Evolutionary conservation across 2,888 invertebrate species (phyloP).

Genomic region (Melangyna quadrimaculata): DNA sequence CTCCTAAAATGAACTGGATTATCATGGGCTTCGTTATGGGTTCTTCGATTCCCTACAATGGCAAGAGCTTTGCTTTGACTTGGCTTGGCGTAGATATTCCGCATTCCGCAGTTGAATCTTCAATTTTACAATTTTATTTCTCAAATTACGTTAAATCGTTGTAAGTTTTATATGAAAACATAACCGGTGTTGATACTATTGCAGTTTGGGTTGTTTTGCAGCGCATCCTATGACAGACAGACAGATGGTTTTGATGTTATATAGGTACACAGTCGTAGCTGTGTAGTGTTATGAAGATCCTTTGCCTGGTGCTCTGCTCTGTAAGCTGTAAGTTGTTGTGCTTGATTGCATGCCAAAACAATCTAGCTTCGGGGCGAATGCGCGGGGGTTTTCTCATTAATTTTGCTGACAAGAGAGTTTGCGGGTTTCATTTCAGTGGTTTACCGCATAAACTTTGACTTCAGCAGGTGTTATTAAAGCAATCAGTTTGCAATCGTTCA

Average conservation of each 20-base stretch:
- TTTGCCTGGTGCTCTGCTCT: background rate
- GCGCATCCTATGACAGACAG: constrained; percentile 19
- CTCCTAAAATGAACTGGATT: constrained; percentile 66
- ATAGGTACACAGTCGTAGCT: no score
- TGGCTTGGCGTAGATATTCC: constrained; percentile 36
- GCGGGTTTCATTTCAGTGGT: constrained; percentile 46
- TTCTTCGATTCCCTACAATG: constrained; percentile 28
- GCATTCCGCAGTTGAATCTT: constrained; percentile 66
- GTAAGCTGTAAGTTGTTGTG: constrained; percentile 43
- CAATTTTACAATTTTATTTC: constrained; percentile 69
- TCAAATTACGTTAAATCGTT: constrained; percentile 71
- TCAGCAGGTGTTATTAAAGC: constrained; percentile 69
- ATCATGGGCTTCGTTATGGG: constrained; percentile 58
- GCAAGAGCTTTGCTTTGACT: no score
- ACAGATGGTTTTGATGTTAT: constrained; percentile 35
- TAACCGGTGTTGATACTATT: constrained; percentile 60
- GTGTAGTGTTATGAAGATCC: no score
- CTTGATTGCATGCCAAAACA: constrained; percentile 69
- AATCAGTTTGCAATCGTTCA: constrained; percentile 61
- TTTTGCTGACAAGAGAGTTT: constrained; percentile 11
- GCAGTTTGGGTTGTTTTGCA: constrained; percentile 1
- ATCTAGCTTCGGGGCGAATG: constrained; percentile 50
- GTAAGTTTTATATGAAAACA: constrained; percentile 69
- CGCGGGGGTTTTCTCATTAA: constrained; percentile 37
- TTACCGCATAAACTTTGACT: constrained; percentile 58